These are phyloP conservation scores for Mayetiola destructor DNA, from an alignment of 2,888 invertebrate species.

Conservation along the genomic window DNA sequence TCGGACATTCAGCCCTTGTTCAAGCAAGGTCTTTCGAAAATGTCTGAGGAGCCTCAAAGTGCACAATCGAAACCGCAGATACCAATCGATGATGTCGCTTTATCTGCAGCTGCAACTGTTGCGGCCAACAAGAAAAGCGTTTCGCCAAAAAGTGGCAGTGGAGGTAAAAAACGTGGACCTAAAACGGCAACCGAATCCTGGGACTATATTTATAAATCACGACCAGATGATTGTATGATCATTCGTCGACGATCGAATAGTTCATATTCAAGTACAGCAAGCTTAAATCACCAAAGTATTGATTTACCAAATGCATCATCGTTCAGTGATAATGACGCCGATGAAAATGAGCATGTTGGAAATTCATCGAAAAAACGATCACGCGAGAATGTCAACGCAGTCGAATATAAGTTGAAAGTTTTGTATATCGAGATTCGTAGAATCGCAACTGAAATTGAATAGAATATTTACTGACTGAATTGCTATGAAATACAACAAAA, in stretches of 20 bases:
- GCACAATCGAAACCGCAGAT: no score
- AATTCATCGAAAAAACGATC: background rate
- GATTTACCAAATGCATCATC: slow-evolving; percentile 25
- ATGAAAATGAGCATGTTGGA: background rate
- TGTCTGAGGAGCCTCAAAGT: no score
- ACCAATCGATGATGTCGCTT: no score
- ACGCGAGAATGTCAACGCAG: no score
- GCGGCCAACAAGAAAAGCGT: background rate
- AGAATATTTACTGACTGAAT: no score
- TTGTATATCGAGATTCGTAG: no score
- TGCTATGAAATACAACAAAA: no score
- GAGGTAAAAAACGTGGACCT: slow-evolving; percentile 18
- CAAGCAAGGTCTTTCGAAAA: slow-evolving; percentile 51
- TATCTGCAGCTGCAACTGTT: no score
- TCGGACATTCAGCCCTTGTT: slow-evolving; percentile 56
- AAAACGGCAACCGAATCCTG: slow-evolving; percentile 35
- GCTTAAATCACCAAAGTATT: slow-evolving; percentile 41
- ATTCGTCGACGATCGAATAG: slow-evolving; percentile 71
- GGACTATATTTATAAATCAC: slow-evolving; percentile 45
- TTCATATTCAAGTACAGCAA: slow-evolving; percentile 61
- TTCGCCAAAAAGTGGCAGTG: background rate
- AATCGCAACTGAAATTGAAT: no score
- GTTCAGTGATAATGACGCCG: slow-evolving; percentile 3
- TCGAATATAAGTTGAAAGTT: no score
- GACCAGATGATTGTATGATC: slow-evolving; percentile 58